phyloP scores from a whole-genome alignment of 2,888 invertebrate species.

The Heliconius aoede region DNA sequence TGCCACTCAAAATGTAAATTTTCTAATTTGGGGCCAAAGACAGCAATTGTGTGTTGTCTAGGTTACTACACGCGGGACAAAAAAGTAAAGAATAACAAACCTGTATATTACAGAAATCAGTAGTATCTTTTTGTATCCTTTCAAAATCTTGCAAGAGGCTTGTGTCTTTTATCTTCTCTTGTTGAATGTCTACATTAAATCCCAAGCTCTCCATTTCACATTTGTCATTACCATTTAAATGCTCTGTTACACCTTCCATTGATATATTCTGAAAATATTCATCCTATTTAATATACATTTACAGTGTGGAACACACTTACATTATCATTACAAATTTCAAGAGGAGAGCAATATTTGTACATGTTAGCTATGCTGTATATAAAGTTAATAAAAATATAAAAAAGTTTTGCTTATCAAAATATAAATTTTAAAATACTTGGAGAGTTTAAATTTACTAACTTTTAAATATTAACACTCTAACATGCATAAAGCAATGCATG shows the following conservation, averaged over 20 bases:
- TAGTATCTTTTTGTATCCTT: slow-evolving; percentile 85
- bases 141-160: slow-evolving; percentile 83
- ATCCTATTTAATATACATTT: slow-evolving; percentile 5
- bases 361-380: not conserved
- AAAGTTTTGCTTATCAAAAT: too few species aligned
- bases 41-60: not conserved
- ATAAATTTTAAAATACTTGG: too few species aligned
- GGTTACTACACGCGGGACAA: not conserved
- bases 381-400: not conserved
- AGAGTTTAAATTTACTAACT: too few species aligned
- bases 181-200: slow-evolving; percentile 74
- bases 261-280: slow-evolving; percentile 71
- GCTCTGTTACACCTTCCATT: slow-evolving; percentile 68
- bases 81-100: slow-evolving; percentile 49
- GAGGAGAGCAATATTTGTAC: slow-evolving; percentile 6
- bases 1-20: too few species aligned
- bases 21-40: too few species aligned
- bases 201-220: slow-evolving; percentile 75
- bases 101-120: slow-evolving; percentile 81
- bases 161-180: slow-evolving; percentile 75
- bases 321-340: not conserved
- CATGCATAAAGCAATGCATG: too few species aligned
- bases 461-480: too few species aligned
- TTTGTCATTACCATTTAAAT: slow-evolving; percentile 76
- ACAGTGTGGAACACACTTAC: not conserved